A percentile compares a stretch with the other conserved stretches of the same genome.
phyloP scores from a whole-genome alignment of 2,797 vertebrate genomes.

The Cynodonichthys magdalenae region DNA sequence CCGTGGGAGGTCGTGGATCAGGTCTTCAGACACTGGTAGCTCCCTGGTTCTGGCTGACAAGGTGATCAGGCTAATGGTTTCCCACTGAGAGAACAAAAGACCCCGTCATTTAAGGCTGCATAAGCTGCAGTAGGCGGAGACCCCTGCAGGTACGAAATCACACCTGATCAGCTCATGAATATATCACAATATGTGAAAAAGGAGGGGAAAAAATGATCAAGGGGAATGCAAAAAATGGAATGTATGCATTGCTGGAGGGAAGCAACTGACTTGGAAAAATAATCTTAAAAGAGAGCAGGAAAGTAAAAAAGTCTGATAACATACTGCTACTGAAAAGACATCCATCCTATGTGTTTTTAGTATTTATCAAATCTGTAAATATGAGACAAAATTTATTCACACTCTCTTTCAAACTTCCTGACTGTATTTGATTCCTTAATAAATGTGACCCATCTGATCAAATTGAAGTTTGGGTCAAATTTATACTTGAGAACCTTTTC shows the following conservation, averaged over 20 bases:
- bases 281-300: neutral
- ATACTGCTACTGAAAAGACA: too few relatives aligned
- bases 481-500: too few relatives aligned
- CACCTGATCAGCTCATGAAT: conserved; percentile 34
- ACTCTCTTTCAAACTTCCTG: too few relatives aligned
- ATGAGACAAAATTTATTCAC: too few relatives aligned
- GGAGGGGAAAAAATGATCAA: neutral
- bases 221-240: neutral
- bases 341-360: too few relatives aligned
- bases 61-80: conserved; percentile 48
- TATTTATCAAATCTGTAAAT: too few relatives aligned
- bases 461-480: too few relatives aligned
- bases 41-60: conserved; percentile 51
- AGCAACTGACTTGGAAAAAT: neutral
- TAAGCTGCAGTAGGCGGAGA: conserved; percentile 25
- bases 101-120: conserved; percentile 25
- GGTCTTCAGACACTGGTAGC: conserved; percentile 33
- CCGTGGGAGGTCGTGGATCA: conserved; percentile 20
- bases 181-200: neutral
- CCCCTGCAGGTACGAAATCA: conserved; percentile 19
- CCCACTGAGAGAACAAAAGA: conserved; percentile 52
- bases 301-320: too few relatives aligned
- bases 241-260: neutral
- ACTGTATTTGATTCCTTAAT: too few relatives aligned
- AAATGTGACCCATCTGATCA: too few relatives aligned